Evolutionary conservation across 1,140 invertebrate species (phyloP).

Genomic region (Drosophila arizonae): DNA sequence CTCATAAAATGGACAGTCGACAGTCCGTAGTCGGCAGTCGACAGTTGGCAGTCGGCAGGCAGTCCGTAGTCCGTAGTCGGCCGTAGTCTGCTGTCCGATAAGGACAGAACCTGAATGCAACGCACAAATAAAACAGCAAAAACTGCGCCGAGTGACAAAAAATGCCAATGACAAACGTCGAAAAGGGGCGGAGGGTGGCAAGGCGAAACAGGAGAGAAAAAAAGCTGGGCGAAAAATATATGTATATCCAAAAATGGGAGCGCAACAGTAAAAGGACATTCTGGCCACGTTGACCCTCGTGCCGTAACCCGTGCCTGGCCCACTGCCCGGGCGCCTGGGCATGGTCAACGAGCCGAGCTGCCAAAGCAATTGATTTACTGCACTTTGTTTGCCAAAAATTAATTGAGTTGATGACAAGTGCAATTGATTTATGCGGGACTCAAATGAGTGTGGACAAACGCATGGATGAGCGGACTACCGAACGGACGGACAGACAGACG

Average conservation of each 20-base stretch:
- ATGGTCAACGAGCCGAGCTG: slow-evolving; percentile 71
- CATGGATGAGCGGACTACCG: slow-evolving; percentile 46
- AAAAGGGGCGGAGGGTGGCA: slow-evolving; percentile 37
- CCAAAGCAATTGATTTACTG: slow-evolving; percentile 83
- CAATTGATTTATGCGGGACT: slow-evolving; percentile 83
- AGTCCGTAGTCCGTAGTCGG: not conserved
- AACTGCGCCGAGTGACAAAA: slow-evolving; percentile 55
- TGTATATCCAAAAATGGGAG: slow-evolving; percentile 32
- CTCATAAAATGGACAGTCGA: slow-evolving; percentile 74
- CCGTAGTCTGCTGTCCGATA: slow-evolving; percentile 3
- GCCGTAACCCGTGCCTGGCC: not conserved
- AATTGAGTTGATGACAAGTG: slow-evolving; percentile 83
- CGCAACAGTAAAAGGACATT: slow-evolving; percentile 29
- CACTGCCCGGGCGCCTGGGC: slow-evolving; percentile 4
- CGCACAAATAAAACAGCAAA: slow-evolving; percentile 38
- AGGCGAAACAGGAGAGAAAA: slow-evolving; percentile 9
- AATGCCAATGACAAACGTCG: slow-evolving; percentile 78
- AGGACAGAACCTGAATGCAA: slow-evolving; percentile 34
- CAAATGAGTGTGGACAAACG: slow-evolving; percentile 79
- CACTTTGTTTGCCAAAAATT: slow-evolving; percentile 83
- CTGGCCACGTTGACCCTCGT: slow-evolving; percentile 11
- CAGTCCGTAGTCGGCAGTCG: slow-evolving; percentile 23
- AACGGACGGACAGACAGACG: slow-evolving; percentile 24
- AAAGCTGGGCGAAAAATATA: slow-evolving; percentile 23
- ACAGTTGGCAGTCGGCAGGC: not conserved